These are phyloP conservation scores for Creontiades dilutus DNA, from an alignment of 2,888 invertebrate species.

Conservation along the genomic window DNA sequence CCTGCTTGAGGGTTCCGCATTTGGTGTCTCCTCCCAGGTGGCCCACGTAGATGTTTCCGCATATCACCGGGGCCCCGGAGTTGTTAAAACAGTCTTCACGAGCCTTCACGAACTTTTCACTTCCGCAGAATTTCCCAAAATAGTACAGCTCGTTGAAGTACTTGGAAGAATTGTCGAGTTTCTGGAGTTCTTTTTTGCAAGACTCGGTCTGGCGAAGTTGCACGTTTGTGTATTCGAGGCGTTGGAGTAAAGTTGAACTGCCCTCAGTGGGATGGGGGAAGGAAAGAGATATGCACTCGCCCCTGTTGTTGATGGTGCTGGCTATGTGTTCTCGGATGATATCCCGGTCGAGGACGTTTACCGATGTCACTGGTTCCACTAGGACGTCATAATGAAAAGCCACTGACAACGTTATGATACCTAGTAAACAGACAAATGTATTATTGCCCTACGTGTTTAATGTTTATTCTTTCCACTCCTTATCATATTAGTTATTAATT, in stretches of 20 bases:
- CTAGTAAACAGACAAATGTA: too few species aligned
- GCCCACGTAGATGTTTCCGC: slow-evolving; percentile 4
- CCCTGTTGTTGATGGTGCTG: neutral
- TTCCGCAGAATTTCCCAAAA: slow-evolving; percentile 40
- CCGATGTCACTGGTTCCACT: neutral
- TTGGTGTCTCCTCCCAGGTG: neutral
- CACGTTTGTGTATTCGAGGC: neutral
- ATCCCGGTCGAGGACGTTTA: neutral
- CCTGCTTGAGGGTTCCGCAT: neutral
- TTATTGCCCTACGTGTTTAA: too few species aligned
- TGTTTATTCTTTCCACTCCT: too few species aligned
- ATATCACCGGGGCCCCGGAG: slow-evolving; percentile 14
- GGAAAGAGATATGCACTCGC: slow-evolving; percentile 9
- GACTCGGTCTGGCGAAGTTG: neutral
- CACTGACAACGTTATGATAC: neutral
- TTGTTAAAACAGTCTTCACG: slow-evolving; percentile 40
- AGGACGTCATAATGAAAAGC: neutral
- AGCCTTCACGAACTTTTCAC: neutral
- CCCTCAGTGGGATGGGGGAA: neutral
- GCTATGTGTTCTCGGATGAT: neutral
- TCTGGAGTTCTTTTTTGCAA: neutral
- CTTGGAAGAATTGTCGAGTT: neutral
- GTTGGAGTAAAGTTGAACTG: neutral
- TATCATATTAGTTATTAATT: too few species aligned
- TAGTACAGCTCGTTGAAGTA: neutral